phyloP scores from a whole-genome alignment of 2,888 invertebrate species.

The Aquatica leii region DNA sequence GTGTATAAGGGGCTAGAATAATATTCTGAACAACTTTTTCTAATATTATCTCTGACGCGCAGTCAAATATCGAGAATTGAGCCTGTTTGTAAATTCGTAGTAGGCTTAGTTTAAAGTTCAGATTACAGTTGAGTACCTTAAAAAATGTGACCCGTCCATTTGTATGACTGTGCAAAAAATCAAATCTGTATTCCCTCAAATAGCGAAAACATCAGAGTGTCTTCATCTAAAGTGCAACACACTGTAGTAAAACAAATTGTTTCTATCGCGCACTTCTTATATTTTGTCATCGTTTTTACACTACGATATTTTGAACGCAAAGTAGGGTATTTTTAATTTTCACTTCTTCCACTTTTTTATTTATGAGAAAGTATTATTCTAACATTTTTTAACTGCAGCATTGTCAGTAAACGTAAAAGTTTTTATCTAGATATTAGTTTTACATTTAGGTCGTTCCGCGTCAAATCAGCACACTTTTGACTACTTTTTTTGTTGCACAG shows the following conservation, averaged over 20 bases:
- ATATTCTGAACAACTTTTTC: not conserved
- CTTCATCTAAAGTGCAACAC: not conserved
- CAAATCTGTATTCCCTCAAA: not conserved
- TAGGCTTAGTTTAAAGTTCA: not conserved
- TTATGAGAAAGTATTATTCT: too few relatives aligned
- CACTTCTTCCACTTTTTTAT: too few relatives aligned
- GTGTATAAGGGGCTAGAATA: not conserved
- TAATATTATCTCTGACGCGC: not conserved
- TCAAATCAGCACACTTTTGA: too few relatives aligned
- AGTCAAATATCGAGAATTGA: not conserved
- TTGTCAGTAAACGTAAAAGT: too few relatives aligned
- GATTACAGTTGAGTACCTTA: not conserved
- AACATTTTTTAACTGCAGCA: too few relatives aligned
- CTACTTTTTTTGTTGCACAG: too few relatives aligned
- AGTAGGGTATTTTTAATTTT: too few relatives aligned
- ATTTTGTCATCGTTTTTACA: too few relatives aligned
- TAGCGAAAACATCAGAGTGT: not conserved
- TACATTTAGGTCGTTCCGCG: too few relatives aligned
- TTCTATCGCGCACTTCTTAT: too few relatives aligned
- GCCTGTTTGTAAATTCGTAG: not conserved
- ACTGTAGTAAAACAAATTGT: not conserved
- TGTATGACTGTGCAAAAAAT: not conserved
- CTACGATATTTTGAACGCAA: too few relatives aligned
- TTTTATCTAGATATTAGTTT: too few relatives aligned
- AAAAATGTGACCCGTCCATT: not conserved